A percentile compares a stretch with the other conserved stretches of the same genome.
Conservation (phyloP, 92 coral and sea anemone species). For the Epizoanthus rinbou region DNA sequence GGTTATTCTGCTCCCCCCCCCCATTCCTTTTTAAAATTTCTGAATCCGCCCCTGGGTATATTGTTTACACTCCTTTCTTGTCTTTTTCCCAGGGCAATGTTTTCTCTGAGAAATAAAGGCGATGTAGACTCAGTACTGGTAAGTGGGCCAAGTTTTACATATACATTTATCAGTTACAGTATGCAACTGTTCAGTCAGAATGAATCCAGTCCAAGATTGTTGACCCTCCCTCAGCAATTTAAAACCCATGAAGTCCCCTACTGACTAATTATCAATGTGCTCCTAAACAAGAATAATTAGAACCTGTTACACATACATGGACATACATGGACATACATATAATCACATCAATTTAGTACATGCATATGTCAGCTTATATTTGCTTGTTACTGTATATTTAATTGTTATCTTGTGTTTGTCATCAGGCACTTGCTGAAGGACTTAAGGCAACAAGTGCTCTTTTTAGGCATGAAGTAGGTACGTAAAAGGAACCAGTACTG, state of each 20-base stretch:
- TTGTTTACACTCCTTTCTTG: not conserved
- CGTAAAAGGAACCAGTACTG: not conserved
- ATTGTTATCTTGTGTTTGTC: not conserved
- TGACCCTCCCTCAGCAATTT: no score
- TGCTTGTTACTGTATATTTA: no score
- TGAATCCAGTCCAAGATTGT: no score
- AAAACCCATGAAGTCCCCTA: no score
- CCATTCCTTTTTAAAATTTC: no score
- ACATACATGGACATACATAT: not conserved
- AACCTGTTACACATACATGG: not conserved
- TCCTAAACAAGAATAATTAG: no score
- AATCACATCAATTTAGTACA: no score
- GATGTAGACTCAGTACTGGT: constrained; percentile 88
- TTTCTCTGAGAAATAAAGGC: constrained; percentile 93
- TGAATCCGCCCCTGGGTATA: not conserved
- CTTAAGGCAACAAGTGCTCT: constrained; percentile 90
- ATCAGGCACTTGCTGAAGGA: constrained; percentile 96
- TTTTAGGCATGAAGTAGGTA: constrained; percentile 97
- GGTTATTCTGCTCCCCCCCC: no score
- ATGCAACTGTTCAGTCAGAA: no score
- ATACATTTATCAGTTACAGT: no score
- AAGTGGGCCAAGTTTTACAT: constrained; percentile 26
- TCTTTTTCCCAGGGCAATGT: constrained; percentile 76
- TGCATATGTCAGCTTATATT: no score
- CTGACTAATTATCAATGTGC: no score